Evolutionary conservation across 2,113 vertebrate species (phyloP).

Genomic region (Vireo altiloquus): DNA sequence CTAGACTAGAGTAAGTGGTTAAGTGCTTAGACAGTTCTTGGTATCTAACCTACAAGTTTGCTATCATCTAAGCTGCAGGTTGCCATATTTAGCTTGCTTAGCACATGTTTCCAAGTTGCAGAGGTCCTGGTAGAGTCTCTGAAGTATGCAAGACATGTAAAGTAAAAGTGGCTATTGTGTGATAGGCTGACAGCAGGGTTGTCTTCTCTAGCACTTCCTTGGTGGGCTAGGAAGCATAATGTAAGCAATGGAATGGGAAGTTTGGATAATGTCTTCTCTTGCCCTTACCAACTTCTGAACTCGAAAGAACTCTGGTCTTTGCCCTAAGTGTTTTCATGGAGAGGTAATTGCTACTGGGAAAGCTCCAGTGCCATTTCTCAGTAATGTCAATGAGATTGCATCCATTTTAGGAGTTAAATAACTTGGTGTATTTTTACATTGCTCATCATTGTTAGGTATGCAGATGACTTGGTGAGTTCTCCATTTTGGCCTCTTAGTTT

Average conservation of each 20-base stretch:
- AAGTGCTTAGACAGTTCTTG: background rate
- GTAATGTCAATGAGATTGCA: background rate
- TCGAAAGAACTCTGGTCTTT: background rate
- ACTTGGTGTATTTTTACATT: background rate
- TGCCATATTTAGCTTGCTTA: background rate
- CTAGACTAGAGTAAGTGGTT: background rate
- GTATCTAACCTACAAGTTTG: background rate
- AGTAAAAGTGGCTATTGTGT: background rate
- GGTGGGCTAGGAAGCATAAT: background rate
- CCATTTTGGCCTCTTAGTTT: background rate
- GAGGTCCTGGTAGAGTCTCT: background rate
- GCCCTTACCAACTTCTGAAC: background rate
- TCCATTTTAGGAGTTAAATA: background rate
- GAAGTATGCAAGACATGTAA: background rate
- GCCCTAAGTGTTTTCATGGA: background rate
- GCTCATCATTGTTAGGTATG: background rate
- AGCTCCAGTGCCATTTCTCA: background rate
- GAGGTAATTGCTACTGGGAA: background rate
- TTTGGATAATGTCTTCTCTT: background rate
- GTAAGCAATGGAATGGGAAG: background rate
- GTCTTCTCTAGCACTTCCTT: background rate
- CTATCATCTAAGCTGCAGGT: background rate
- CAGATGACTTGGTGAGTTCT: background rate
- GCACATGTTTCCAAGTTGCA: background rate
- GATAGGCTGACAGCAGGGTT: background rate